These are phyloP conservation scores for Dimorphilus gyrociliatus DNA, from an alignment of 2,888 invertebrate genomes.

Conservation along the genomic window DNA sequence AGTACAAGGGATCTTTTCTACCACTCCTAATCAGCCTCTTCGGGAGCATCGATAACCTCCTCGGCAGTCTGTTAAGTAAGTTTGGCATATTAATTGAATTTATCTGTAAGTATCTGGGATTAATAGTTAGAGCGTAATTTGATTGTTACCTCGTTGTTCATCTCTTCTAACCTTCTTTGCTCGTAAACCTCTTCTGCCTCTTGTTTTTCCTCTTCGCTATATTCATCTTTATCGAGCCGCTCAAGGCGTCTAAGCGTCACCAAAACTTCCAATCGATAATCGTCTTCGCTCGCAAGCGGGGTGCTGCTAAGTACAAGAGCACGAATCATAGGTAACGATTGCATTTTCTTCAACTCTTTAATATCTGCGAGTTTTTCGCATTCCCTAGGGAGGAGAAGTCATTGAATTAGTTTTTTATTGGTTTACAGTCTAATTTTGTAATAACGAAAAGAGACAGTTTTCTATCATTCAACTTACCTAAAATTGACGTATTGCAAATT, in stretches of 20 bases:
- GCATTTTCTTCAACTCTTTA: constrained; percentile 28
- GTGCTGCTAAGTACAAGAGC: constrained; percentile 28
- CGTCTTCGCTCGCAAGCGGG: constrained; percentile 32
- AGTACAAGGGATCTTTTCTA: no score
- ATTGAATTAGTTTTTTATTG: no score
- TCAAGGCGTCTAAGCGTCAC: constrained; percentile 28
- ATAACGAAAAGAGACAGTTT: no score
- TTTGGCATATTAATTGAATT: no score
- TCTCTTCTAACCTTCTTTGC: constrained; percentile 19
- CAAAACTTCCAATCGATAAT: constrained; percentile 33
- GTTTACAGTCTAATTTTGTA: no score
- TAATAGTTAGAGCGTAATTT: no score
- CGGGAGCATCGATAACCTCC: no score
- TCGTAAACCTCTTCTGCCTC: constrained; percentile 29
- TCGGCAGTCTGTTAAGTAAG: no score
- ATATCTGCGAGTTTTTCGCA: constrained; percentile 22
- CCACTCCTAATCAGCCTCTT: no score
- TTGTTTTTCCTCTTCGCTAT: constrained; percentile 24
- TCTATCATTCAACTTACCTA: constrained; percentile 15
- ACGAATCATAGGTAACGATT: constrained; percentile 25
- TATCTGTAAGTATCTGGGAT: no score
- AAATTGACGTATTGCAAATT: constrained; percentile 34
- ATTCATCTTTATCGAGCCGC: constrained; percentile 35
- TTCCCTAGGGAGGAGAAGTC: no score
- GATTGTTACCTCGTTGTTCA: constrained; percentile 4